Conservation (phyloP, 1,140 invertebrate species). For the Pogonomyrmex californicus region DNA sequence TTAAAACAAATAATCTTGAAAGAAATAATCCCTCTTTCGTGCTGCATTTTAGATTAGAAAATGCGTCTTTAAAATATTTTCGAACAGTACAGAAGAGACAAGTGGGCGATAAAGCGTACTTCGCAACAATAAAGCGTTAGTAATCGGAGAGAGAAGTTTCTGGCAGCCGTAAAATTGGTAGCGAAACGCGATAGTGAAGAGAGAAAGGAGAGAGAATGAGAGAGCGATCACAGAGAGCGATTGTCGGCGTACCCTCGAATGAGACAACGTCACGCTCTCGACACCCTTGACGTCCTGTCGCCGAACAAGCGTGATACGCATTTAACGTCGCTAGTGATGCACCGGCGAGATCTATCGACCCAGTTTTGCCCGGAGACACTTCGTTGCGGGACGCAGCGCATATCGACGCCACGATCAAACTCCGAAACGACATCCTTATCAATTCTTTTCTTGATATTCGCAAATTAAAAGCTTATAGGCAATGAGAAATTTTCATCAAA, state of each 20-base stretch:
- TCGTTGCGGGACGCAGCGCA: constrained; percentile 10
- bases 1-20: neutral
- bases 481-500: neutral
- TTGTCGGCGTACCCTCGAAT: constrained; percentile 18
- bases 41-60: neutral
- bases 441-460: neutral
- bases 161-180: constrained; percentile 5
- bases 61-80: neutral
- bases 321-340: constrained; percentile 39
- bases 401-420: neutral
- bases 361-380: constrained; percentile 12
- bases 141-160: neutral
- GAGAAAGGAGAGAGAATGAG: neutral
- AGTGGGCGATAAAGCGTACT: neutral
- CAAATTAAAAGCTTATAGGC: neutral
- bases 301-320: constrained; percentile 29
- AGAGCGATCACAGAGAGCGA: neutral
- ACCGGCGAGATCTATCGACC: constrained; percentile 30
- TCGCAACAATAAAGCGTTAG: constrained; percentile 7
- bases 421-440: neutral
- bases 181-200: neutral
- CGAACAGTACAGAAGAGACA: neutral
- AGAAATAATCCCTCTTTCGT: neutral
- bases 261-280: constrained; percentile 10
- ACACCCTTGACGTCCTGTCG: constrained; percentile 30